Conservation (phyloP, 2,888 invertebrate species). For the Nephrotoma guestfalica region DNA sequence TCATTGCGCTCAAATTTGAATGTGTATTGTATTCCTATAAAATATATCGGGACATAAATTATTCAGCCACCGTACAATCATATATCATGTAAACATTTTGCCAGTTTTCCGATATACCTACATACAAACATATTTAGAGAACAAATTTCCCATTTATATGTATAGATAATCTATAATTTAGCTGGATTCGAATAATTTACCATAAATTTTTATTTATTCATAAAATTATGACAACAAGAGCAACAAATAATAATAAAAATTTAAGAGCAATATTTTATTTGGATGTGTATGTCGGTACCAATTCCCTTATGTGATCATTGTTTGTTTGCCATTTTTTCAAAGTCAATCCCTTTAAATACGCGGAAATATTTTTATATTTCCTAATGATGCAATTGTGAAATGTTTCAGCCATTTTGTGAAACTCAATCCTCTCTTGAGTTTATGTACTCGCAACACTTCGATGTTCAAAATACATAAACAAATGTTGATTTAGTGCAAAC, state of each 20-base stretch:
- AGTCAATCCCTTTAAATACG: not conserved
- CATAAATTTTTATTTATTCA: not conserved
- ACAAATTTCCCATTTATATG: not conserved
- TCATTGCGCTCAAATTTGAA: too few species aligned
- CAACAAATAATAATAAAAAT: not conserved
- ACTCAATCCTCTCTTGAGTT: not conserved
- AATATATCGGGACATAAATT: not conserved
- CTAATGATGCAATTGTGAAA: not conserved
- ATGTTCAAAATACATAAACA: not conserved
- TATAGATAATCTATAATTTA: not conserved
- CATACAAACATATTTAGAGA: not conserved
- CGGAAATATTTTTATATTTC: not conserved
- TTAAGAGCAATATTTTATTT: not conserved
- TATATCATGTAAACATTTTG: not conserved
- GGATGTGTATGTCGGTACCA: not conserved
- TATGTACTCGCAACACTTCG: not conserved
- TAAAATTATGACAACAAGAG: not conserved
- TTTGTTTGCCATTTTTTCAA: not conserved
- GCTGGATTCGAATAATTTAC: not conserved
- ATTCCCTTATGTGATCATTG: not conserved
- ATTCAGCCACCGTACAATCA: not conserved
- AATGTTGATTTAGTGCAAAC: not conserved
- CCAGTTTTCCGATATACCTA: not conserved
- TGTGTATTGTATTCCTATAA: not conserved
- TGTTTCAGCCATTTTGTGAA: not conserved